A percentile compares a stretch with the other conserved stretches of the same genome.
These are phyloP conservation scores for Tortricodes alternella DNA, from an alignment of 2,888 invertebrate genomes.

Conservation along the genomic window DNA sequence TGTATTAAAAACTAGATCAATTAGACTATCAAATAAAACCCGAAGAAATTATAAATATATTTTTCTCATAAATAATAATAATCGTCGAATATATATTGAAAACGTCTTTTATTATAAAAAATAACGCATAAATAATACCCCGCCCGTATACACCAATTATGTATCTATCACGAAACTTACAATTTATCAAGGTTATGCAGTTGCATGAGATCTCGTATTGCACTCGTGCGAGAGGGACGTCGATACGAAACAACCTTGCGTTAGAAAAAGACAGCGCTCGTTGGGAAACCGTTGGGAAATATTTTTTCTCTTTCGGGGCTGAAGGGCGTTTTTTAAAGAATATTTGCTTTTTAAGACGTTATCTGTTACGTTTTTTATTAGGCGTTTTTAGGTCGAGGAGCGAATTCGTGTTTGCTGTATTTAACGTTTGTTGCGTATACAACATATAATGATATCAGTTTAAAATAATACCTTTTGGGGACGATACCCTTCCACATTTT, in stretches of 20 bases:
- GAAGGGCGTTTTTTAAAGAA: constrained; percentile 76
- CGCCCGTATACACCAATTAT: constrained; percentile 79
- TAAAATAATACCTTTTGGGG: too few species aligned
- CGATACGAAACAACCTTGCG: constrained; percentile 62
- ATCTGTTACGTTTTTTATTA: constrained; percentile 55
- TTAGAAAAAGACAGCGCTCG: constrained; percentile 63
- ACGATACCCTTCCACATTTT: too few species aligned
- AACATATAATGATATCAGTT: not conserved
- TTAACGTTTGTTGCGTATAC: not conserved
- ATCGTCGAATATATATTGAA: not conserved
- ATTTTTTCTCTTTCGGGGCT: constrained; percentile 76
- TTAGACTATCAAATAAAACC: too few species aligned
- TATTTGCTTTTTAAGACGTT: constrained; percentile 60
- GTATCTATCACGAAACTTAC: constrained; percentile 82
- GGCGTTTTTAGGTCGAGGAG: constrained; percentile 50
- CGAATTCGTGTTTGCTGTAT: not conserved
- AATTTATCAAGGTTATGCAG: constrained; percentile 77
- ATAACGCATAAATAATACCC: constrained; percentile 63
- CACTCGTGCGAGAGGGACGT: constrained; percentile 72
- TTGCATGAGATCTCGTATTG: constrained; percentile 80
- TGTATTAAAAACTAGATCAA: too few species aligned
- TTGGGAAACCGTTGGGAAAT: constrained; percentile 81
- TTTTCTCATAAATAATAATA: too few species aligned
- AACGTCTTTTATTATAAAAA: constrained; percentile 36
- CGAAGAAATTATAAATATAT: too few species aligned